Evolutionary conservation across 2,113 vertebrate genomes (phyloP).

Genomic region (Oenanthe oenanthe): DNA sequence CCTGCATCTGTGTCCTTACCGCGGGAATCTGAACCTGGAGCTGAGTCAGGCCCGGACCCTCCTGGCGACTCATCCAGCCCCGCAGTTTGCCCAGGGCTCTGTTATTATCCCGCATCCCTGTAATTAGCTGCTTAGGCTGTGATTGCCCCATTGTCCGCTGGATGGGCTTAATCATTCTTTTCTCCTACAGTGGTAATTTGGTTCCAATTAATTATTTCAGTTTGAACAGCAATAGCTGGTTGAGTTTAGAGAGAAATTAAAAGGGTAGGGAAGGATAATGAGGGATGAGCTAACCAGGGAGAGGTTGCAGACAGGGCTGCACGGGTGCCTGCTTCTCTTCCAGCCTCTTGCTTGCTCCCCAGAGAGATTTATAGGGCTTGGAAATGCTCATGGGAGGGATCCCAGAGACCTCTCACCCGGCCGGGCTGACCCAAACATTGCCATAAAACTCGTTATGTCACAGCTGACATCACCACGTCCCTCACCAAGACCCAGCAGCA

Average conservation of each 20-base stretch:
- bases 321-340: not conserved
- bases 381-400: fast-evolving
- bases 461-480: fast-evolving
- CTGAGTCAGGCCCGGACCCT: not conserved
- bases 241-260: conserved; percentile 70
- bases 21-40: not conserved
- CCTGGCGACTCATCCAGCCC: not conserved
- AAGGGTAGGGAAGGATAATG: conserved; percentile 62
- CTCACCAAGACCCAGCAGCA: fast-evolving
- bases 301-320: not conserved
- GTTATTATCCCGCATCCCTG: conserved; percentile 52
- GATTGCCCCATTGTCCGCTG: conserved; percentile 71
- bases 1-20: not conserved
- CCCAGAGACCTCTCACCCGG: not conserved
- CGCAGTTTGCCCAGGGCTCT: not conserved
- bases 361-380: not conserved
- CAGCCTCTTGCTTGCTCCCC: not conserved
- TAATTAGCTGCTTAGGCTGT: conserved; percentile 71
- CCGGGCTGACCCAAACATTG: not conserved
- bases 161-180: conserved; percentile 72
- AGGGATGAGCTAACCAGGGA: conserved; percentile 35
- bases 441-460: fast-evolving
- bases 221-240: conserved; percentile 70
- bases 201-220: conserved; percentile 73
- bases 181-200: conserved; percentile 72